Percentiles rank a stretch among this genome's conserved stretches.
These are phyloP conservation scores for Blastobasis lacticolella DNA, from an alignment of 2,888 invertebrate species.

Conservation along the genomic window DNA sequence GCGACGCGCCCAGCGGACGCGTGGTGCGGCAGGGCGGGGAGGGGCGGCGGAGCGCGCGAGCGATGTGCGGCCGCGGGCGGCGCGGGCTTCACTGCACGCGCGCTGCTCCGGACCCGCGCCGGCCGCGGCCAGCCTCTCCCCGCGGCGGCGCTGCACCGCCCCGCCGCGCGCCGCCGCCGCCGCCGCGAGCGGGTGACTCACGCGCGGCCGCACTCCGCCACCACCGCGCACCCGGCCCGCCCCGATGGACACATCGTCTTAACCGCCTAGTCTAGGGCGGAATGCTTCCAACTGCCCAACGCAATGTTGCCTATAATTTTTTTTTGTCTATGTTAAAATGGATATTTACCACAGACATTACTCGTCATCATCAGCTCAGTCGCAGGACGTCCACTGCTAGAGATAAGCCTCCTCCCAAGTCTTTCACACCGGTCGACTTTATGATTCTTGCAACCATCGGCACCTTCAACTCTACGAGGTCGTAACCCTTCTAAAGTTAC, in stretches of 20 bases:
- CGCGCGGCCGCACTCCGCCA: conserved; percentile 11
- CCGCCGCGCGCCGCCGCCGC: conserved; percentile 25
- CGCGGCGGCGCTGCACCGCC: conserved; percentile 22
- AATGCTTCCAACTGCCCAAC: too few relatives aligned
- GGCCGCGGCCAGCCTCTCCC: conserved; percentile 20
- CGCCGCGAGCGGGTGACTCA: conserved; percentile 23
- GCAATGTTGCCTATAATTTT: too few relatives aligned
- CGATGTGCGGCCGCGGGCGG: conserved; percentile 68
- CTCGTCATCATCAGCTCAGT: too few relatives aligned
- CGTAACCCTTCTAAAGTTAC: too few relatives aligned
- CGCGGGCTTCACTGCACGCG: conserved; percentile 67
- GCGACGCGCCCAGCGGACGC: conserved; percentile 72
- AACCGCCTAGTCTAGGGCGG: neutral
- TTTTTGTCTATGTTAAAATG: too few relatives aligned
- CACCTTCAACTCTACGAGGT: too few relatives aligned
- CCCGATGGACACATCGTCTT: conserved; percentile 4
- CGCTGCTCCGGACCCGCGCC: conserved; percentile 30
- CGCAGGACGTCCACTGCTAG: too few relatives aligned
- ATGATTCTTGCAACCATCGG: too few relatives aligned
- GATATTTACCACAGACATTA: too few relatives aligned
- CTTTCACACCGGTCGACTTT: too few relatives aligned
- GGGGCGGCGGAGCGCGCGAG: conserved; percentile 66
- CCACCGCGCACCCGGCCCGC: conserved; percentile 28
- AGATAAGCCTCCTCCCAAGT: too few relatives aligned
- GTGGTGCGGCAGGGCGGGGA: conserved; percentile 71